Evolutionary conservation across 1,140 invertebrate genomes (phyloP).

Genomic region (Trachelipus rathkii): DNA sequence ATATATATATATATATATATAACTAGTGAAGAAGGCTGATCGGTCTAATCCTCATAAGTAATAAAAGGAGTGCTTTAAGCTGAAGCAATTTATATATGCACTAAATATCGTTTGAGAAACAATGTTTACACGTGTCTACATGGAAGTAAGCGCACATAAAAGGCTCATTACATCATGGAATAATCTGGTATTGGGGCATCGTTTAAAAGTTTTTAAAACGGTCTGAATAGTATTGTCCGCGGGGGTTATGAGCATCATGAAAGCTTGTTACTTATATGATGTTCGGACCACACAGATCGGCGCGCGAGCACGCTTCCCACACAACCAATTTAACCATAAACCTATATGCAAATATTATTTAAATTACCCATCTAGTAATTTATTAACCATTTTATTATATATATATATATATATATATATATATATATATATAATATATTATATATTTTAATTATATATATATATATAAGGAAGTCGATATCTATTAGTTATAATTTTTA

Average conservation of each 20-base stretch:
- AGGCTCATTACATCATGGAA: too few relatives aligned
- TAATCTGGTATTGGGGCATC: background rate
- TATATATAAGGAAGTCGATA: too few relatives aligned
- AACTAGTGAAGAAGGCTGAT: too few relatives aligned
- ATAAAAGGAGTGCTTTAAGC: background rate
- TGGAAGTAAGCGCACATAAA: too few relatives aligned
- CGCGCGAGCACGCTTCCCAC: background rate
- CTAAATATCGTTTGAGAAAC: background rate
- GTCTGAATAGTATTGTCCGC: conserved; percentile 12
- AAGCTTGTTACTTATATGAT: conserved; percentile 2
- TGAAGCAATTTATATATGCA: background rate
- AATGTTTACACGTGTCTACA: too few relatives aligned
- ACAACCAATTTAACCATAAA: background rate
- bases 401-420: background rate
- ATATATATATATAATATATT: conserved; percentile 1
- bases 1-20: too few relatives aligned
- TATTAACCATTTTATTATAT: background rate
- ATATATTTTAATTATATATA: too few relatives aligned
- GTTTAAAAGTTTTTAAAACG: background rate
- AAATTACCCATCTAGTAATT: background rate
- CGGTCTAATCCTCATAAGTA: background rate
- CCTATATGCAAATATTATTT: background rate
- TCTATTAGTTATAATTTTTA: too few relatives aligned
- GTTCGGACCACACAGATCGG: conserved; percentile 4
- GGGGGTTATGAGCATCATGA: background rate